Conservation (phyloP, 1,140 invertebrate genomes). For the Melipona quadrifasciata region DNA sequence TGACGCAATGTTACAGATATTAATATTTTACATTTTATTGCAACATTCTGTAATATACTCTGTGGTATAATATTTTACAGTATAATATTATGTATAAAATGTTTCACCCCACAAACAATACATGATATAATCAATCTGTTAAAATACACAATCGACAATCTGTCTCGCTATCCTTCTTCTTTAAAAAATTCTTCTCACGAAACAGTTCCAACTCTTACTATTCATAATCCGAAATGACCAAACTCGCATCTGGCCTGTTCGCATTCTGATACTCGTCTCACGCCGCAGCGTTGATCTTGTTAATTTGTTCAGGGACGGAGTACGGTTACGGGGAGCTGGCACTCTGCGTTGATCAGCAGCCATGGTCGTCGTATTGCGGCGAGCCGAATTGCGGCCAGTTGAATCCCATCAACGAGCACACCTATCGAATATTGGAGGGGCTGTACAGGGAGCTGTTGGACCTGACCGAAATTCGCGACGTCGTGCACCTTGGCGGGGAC, state of each 20-base stretch:
- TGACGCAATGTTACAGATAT: too few species aligned
- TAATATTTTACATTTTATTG: too few species aligned
- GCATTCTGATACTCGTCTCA: neutral
- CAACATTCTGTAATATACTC: too few species aligned
- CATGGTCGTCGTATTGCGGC: constrained; percentile 89
- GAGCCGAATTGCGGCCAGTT: constrained; percentile 93
- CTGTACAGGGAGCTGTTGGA: constrained; percentile 83
- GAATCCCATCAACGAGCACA: constrained; percentile 89
- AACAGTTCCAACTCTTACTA: too few species aligned
- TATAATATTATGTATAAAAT: too few species aligned
- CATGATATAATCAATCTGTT: too few species aligned
- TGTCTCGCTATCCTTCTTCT: too few species aligned
- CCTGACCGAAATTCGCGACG: constrained; percentile 82
- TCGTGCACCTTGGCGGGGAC: constrained; percentile 93
- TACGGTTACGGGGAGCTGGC: constrained; percentile 87
- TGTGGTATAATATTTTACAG: too few species aligned
- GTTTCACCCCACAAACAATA: too few species aligned
- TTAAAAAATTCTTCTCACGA: too few species aligned
- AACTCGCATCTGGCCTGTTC: neutral
- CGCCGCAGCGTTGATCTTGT: neutral
- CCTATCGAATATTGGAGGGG: constrained; percentile 87
- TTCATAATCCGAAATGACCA: neutral
- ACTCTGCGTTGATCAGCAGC: constrained; percentile 88
- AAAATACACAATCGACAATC: too few species aligned
- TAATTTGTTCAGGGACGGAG: constrained; percentile 75